Percentiles rank a stretch among this genome's conserved stretches.
Evolutionary conservation across 1,140 invertebrate species (phyloP).

Genomic region (Agraylea sexmaculata): DNA sequence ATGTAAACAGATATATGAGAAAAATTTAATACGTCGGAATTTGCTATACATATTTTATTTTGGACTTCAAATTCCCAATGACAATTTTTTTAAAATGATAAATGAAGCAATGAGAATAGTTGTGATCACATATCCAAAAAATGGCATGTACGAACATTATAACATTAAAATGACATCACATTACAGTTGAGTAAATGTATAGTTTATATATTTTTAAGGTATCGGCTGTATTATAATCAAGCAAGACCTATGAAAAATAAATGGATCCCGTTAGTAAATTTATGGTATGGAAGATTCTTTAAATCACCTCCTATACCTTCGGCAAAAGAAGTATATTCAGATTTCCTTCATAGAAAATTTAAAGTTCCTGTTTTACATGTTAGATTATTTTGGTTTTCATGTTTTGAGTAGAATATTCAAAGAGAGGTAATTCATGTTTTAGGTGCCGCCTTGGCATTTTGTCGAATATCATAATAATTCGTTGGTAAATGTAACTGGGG

Average conservation of each 20-base stretch:
- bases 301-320: conserved; percentile 47
- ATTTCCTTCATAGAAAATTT: conserved; percentile 50
- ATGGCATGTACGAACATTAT: conserved; percentile 35
- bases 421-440: conserved; percentile 3
- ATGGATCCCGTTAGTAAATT: conserved; percentile 48
- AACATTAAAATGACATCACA: conserved; percentile 8
- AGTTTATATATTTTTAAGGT: conserved; percentile 26
- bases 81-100: conserved; percentile 28
- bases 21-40: conserved; percentile 37
- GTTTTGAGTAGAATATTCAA: neutral
- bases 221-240: conserved; percentile 56
- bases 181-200: conserved; percentile 6
- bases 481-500: conserved; percentile 48
- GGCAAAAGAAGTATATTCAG: conserved; percentile 42
- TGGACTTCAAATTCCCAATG: conserved; percentile 27
- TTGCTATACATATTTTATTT: conserved; percentile 41
- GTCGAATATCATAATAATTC: conserved; percentile 47
- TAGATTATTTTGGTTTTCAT: conserved; percentile 21
- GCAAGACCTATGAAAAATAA: conserved; percentile 40
- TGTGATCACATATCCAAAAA: conserved; percentile 43
- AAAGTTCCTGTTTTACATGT: conserved; percentile 56
- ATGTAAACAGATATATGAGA: conserved; percentile 15
- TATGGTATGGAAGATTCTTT: conserved; percentile 52
- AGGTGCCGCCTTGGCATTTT: conserved; percentile 65
- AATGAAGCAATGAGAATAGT: conserved; percentile 39